Conservation (phyloP, 2,888 invertebrate genomes). For the Parnassius smintheus region DNA sequence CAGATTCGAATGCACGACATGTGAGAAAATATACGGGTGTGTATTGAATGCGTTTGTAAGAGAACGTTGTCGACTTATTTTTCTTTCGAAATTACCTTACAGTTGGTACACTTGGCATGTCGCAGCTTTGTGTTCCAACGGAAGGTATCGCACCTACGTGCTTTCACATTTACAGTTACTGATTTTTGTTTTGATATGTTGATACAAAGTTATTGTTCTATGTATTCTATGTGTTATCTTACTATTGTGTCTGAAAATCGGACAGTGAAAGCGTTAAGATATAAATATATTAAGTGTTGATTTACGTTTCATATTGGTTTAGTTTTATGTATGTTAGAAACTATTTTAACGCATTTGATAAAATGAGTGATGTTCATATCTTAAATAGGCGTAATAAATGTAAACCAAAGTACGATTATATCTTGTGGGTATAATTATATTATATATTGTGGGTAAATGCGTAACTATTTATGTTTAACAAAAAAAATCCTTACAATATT, state of each 20-base stretch:
- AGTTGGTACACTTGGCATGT: neutral
- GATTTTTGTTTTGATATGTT: slow-evolving; percentile 6
- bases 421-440: too few relatives aligned
- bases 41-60: slow-evolving; percentile 10
- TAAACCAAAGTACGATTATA: too few relatives aligned
- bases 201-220: too few relatives aligned
- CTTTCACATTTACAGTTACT: slow-evolving; percentile 9
- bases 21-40: slow-evolving; percentile 8
- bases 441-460: too few relatives aligned
- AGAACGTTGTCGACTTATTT: slow-evolving; percentile 4
- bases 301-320: too few relatives aligned
- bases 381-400: neutral
- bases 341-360: neutral
- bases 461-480: too few relatives aligned
- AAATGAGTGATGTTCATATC: neutral
- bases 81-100: neutral
- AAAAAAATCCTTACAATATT: too few relatives aligned
- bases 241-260: too few relatives aligned
- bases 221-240: too few relatives aligned
- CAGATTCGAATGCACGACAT: slow-evolving; percentile 6
- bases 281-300: too few relatives aligned
- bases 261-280: too few relatives aligned
- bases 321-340: too few relatives aligned
- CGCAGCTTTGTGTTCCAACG: neutral
- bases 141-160: slow-evolving; percentile 3